These are phyloP conservation scores for Drosophila repletoides DNA, from an alignment of 1,140 invertebrate species.

Conservation along the genomic window DNA sequence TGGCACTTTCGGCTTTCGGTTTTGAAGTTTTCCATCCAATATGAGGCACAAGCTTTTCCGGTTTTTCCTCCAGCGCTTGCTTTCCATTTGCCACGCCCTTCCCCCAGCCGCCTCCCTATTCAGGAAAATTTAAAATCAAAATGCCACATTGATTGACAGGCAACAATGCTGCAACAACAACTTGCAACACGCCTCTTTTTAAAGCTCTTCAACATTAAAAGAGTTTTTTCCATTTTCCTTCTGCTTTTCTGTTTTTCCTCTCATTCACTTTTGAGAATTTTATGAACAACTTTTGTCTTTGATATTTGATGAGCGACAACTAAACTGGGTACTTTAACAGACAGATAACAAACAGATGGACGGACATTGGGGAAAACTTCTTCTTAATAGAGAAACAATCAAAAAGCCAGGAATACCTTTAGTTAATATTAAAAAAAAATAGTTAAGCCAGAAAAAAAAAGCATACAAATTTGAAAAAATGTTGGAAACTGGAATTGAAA, in stretches of 20 bases:
- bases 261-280: neutral
- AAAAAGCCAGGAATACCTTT: no score
- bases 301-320: constrained; percentile 1
- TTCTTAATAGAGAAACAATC: neutral
- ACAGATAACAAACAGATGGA: neutral
- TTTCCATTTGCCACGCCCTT: constrained; percentile 19
- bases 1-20: constrained; percentile 45
- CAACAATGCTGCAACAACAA: constrained; percentile 8
- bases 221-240: constrained; percentile 3
- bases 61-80: constrained; percentile 46
- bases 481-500: no score
- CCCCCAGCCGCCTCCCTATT: neutral
- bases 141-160: constrained; percentile 74
- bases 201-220: constrained; percentile 7
- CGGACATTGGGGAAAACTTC: neutral
- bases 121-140: constrained; percentile 58
- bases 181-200: neutral
- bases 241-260: neutral
- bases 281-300: constrained; percentile 15
- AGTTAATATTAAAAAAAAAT: no score
- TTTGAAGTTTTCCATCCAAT: constrained; percentile 64
- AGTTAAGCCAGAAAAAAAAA: no score
- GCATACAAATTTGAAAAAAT: no score
- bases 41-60: constrained; percentile 63
- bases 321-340: neutral